Evolutionary conservation across 1,140 invertebrate genomes (phyloP).

Genomic region (Drosophila ironensis): DNA sequence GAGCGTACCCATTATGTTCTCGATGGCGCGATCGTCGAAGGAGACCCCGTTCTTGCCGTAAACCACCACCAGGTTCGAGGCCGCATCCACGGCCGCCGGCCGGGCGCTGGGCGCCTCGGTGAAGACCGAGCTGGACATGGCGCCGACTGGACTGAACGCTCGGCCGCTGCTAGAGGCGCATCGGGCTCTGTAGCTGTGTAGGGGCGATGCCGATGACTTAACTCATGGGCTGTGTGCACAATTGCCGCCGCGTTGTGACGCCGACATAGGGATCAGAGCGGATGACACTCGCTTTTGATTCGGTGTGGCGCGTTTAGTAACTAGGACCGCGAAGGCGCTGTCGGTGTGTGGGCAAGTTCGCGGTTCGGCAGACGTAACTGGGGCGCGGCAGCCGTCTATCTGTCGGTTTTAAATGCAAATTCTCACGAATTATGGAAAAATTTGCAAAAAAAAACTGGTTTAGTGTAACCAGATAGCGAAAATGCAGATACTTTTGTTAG

Average conservation of each 20-base stretch:
- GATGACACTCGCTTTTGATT: slow-evolving; percentile 7
- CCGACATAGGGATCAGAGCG: slow-evolving; percentile 40
- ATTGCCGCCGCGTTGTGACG: slow-evolving; percentile 68
- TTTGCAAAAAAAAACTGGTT: slow-evolving; percentile 46
- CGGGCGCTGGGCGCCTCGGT: slow-evolving; percentile 52
- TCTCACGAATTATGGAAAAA: slow-evolving; percentile 59
- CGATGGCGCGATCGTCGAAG: slow-evolving; percentile 87
- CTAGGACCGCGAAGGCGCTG: slow-evolving; percentile 15
- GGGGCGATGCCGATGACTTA: not conserved
- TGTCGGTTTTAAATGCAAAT: slow-evolving; percentile 43
- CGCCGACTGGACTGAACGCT: slow-evolving; percentile 9
- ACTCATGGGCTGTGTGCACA: slow-evolving; percentile 50
- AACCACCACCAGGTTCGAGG: slow-evolving; percentile 85
- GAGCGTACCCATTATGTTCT: slow-evolving; percentile 86
- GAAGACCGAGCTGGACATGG: slow-evolving; percentile 78
- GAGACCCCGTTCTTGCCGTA: slow-evolving; percentile 89
- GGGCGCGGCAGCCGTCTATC: not conserved
- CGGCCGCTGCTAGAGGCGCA: slow-evolving; percentile 25
- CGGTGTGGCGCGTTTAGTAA: too few relatives aligned
- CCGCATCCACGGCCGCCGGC: slow-evolving; percentile 41
- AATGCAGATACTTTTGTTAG: too few relatives aligned
- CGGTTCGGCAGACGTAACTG: not conserved
- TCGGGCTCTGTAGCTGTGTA: not conserved
- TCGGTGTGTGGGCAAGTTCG: not conserved
- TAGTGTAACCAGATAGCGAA: slow-evolving; percentile 60